Percentiles rank a stretch among this genome's conserved stretches.
Evolutionary conservation across 1,140 invertebrate genomes (phyloP).

Genomic region (Habropoda laboriosa): DNA sequence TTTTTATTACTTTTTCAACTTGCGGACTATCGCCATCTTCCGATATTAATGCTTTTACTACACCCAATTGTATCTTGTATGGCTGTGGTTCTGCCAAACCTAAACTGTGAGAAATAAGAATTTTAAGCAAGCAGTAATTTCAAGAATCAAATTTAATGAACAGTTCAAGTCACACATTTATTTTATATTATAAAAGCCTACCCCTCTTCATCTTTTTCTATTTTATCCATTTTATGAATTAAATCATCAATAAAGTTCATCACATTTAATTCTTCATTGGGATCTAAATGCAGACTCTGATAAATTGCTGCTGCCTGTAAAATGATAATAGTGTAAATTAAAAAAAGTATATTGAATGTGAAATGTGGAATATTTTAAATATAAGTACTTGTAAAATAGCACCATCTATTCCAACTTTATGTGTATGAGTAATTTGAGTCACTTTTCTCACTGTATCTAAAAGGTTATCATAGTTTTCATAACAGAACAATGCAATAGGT

Average conservation of each 20-base stretch:
- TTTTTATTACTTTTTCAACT: constrained; percentile 82
- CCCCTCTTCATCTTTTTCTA: constrained; percentile 83
- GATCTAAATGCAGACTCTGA: constrained; percentile 80
- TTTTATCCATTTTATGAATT: constrained; percentile 83
- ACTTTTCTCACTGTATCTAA: constrained; percentile 81
- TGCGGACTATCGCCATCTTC: constrained; percentile 72
- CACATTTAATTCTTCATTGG: constrained; percentile 79
- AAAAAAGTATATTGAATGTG: neutral
- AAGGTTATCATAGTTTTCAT: constrained; percentile 81
- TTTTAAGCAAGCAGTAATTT: constrained; percentile 25
- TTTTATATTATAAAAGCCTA: constrained; percentile 54
- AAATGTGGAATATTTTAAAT: neutral
- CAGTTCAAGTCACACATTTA: too few relatives aligned
- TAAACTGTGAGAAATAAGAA: constrained; percentile 66
- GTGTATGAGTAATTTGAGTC: constrained; percentile 87
- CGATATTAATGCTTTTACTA: constrained; percentile 80
- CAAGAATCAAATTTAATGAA: neutral
- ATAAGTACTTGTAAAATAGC: constrained; percentile 84
- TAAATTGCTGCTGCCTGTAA: constrained; percentile 83
- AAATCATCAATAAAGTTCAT: constrained; percentile 83
- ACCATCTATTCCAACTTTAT: constrained; percentile 86
- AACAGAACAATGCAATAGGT: constrained; percentile 86
- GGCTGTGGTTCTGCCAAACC: constrained; percentile 72
- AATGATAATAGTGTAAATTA: constrained; percentile 11
- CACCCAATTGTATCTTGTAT: constrained; percentile 81